Conservation (phyloP, 2,888 invertebrate genomes). For the Pinctada fucata region DNA sequence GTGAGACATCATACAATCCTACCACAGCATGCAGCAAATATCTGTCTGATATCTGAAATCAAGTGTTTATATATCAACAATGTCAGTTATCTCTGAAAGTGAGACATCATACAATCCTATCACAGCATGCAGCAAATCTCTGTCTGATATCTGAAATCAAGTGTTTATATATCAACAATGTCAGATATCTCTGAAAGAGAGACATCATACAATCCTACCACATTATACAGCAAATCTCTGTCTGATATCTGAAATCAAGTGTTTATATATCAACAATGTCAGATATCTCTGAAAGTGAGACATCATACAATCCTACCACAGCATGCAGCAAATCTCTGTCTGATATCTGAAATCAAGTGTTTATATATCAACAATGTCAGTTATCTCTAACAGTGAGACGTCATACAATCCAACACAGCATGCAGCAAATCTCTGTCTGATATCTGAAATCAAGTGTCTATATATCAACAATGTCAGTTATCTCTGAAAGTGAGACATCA, state of each 20-base stretch:
- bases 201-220: too few species aligned
- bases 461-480: constrained; percentile 53
- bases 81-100: constrained; percentile 73
- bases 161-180: too few species aligned
- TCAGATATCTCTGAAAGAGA: too few species aligned
- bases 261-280: too few species aligned
- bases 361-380: constrained; percentile 26
- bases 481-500: constrained; percentile 75
- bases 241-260: too few species aligned
- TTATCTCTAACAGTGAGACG: constrained; percentile 75
- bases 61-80: too few species aligned
- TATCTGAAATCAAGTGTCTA: constrained; percentile 51
- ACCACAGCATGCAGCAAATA: constrained; percentile 76
- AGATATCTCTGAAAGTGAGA: constrained; percentile 16
- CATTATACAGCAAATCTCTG: too few species aligned
- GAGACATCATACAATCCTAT: constrained; percentile 76
- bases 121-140: constrained; percentile 76
- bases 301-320: constrained; percentile 76
- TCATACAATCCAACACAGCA: constrained; percentile 77
- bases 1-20: constrained; percentile 75
- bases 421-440: constrained; percentile 75
- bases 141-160: constrained; percentile 65
- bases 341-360: constrained; percentile 58
- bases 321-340: constrained; percentile 76
- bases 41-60: constrained; percentile 66